Conservation (phyloP, 2,797 vertebrate genomes). For the Sphenopsis melanotis region DNA sequence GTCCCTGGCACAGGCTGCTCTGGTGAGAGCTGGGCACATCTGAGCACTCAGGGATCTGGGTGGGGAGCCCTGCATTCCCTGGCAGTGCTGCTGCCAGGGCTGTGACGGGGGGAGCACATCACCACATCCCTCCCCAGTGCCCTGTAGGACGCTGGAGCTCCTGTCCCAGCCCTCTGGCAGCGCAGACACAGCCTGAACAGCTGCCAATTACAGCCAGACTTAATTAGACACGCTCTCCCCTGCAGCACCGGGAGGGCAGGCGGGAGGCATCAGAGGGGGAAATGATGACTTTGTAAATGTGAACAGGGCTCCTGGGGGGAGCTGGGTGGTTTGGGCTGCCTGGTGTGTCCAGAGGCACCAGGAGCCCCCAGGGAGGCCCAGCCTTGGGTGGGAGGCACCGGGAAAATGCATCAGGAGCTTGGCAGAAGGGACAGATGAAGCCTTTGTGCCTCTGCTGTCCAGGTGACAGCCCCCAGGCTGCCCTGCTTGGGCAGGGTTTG, state of each 20-base stretch:
- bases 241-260: background rate
- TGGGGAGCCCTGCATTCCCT: background rate
- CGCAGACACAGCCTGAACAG: background rate
- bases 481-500: background rate
- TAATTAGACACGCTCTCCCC: constrained; percentile 12
- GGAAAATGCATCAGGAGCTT: background rate
- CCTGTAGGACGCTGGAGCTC: background rate
- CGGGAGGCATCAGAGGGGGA: background rate
- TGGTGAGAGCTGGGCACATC: background rate
- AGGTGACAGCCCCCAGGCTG: background rate
- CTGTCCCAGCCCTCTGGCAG: background rate
- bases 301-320: background rate
- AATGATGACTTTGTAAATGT: background rate
- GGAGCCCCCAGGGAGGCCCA: background rate
- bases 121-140: background rate
- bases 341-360: background rate
- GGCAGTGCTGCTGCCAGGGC: background rate
- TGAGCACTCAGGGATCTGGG: background rate
- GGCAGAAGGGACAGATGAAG: background rate
- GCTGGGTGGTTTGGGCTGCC: background rate
- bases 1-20: background rate
- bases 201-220: background rate
- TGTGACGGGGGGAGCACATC: background rate
- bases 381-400: background rate
- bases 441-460: background rate